phyloP scores from a whole-genome alignment of 2,888 invertebrate genomes.

The Hyles lineata region DNA sequence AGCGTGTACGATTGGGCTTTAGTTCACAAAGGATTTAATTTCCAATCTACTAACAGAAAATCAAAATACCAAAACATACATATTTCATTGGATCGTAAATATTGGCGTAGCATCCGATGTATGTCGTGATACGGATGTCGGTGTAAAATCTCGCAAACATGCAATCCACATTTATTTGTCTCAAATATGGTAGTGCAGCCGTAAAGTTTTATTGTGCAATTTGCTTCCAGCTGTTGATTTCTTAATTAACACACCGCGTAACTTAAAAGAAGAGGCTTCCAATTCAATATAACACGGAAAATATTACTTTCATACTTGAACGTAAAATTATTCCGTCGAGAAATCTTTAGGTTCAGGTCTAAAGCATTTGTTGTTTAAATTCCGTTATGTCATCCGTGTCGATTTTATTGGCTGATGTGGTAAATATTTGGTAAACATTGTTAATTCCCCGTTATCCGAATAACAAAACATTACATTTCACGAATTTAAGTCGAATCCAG shows the following conservation, averaged over 20 bases:
- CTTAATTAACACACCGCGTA: neutral
- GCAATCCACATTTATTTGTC: neutral
- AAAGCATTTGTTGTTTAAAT: too few species aligned
- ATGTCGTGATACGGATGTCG: neutral
- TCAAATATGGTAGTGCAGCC: neutral
- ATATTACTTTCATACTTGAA: too few species aligned
- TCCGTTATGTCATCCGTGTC: too few species aligned
- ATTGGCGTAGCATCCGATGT: neutral
- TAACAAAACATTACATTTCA: neutral
- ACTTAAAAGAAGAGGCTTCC: neutral
- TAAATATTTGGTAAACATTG: neutral
- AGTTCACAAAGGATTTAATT: too few species aligned
- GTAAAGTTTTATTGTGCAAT: neutral
- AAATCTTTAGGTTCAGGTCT: too few species aligned
- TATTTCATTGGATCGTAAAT: too few species aligned
- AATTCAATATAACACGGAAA: too few species aligned
- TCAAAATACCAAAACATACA: too few species aligned
- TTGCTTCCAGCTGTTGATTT: neutral
- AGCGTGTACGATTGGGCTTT: too few species aligned
- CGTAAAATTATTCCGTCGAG: too few species aligned
- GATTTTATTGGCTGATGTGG: too few species aligned
- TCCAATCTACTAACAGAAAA: too few species aligned
- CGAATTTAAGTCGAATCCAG: neutral
- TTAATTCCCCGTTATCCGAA: neutral
- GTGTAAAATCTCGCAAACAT: neutral